Evolutionary conservation across 2,797 vertebrate genomes (phyloP).

Genomic region (Tachyglossus aculeatus): DNA sequence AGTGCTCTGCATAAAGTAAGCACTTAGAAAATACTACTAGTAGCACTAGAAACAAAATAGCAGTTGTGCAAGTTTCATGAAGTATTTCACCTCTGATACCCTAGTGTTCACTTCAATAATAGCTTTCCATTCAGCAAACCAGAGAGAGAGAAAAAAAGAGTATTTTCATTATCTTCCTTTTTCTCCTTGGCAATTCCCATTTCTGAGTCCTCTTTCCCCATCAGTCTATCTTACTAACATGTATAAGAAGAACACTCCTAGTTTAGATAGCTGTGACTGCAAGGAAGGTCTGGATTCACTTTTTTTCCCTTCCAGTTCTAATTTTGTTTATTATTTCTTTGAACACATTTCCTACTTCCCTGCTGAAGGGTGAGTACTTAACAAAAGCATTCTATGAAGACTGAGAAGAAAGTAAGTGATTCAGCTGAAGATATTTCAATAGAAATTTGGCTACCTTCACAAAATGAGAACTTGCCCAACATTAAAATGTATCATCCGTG

Average conservation of each 20-base stretch:
- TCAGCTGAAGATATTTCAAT: conserved; percentile 45
- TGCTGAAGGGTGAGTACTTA: conserved; percentile 27
- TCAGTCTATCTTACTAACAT: conserved; percentile 18
- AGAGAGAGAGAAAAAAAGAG: neutral
- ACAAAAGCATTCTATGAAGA: conserved; percentile 40
- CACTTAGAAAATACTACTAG: too few relatives aligned
- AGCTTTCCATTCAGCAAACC: too few relatives aligned
- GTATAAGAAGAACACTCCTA: conserved; percentile 24
- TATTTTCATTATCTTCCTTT: neutral
- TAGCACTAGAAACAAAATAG: too few relatives aligned
- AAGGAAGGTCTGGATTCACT: neutral
- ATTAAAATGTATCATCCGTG: conserved; percentile 20
- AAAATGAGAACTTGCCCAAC: conserved; percentile 34
- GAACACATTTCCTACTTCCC: conserved; percentile 35
- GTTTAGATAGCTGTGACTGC: conserved; percentile 8
- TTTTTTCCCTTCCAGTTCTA: conserved; percentile 9
- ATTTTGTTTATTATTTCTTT: conserved; percentile 44
- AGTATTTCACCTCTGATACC: too few relatives aligned
- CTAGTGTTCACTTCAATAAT: too few relatives aligned
- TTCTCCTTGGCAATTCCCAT: neutral
- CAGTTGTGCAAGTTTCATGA: too few relatives aligned
- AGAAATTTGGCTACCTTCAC: conserved; percentile 33
- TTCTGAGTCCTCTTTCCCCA: conserved; percentile 5
- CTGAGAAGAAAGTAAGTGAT: conserved; percentile 27
- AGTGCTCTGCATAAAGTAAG: too few relatives aligned